Base-by-base conservation (phyloP, 2,888 invertebrate species). In the Aporophyla lueneburgensis region DNA sequence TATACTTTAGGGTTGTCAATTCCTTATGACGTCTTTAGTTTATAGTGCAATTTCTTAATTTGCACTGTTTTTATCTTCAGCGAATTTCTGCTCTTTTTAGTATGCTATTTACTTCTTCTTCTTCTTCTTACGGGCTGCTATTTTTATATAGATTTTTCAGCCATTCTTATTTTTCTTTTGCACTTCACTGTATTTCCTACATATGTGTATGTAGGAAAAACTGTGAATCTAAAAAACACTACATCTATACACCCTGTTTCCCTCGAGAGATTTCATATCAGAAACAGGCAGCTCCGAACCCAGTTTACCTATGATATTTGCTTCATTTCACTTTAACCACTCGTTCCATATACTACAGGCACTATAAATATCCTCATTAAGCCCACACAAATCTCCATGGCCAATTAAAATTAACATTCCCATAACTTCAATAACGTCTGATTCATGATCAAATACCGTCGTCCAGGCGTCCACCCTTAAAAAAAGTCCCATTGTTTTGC, bases 401-500 rank as follows among this genome's bases (percentile, higher is more conserved):
- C n/a, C 53, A 76, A 80, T 84, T 71, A 80, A 72, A 84, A 74
- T 66, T 71, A 65, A 65, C 71, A 79, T 74, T 65, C 53, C 46
- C 43, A 68, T 68, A 76, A 63, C 67, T 59, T 63, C 54, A 74
- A 79, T 86, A 83, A 87, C 49, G 40, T 68, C 67, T 75, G 78
- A 85, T 74, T 85, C 76, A 82, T 63, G 58, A 83, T 49, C 65
- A 59, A 75, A 81, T 62, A 76, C 58, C 10, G 46, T 43, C n/a
- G 16, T 73, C 51, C 63, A 63, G n/a, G 51, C 68, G 72, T 73
- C 79, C 65, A 67, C 65, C 76, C 24, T 76, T 71, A 84, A 81
- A 88, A 87, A 82, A 80, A 70, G 43, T 71, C 46, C 73, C 63
- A 78, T 84, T 86, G 86, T 88, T 86, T 88, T 80, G 77, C 69